Percentiles rank a stretch among this genome's conserved stretches.
phyloP scores from a whole-genome alignment of 2,888 invertebrate genomes.

The Limenitis camilla region DNA sequence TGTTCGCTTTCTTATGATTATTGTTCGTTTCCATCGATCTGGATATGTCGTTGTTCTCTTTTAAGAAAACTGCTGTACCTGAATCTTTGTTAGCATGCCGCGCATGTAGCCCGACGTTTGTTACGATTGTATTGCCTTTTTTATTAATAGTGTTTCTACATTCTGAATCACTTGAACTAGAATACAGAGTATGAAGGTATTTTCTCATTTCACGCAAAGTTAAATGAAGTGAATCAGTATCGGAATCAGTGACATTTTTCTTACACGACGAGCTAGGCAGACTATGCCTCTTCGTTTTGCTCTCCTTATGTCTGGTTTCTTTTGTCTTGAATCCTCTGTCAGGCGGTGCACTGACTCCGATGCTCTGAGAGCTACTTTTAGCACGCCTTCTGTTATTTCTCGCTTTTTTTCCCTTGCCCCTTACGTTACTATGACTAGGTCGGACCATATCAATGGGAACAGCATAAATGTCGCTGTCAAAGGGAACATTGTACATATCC shows the following conservation, averaged over 20 bases:
- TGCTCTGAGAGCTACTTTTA: conserved; percentile 47
- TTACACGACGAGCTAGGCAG: conserved; percentile 79
- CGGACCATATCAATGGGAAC: conserved; percentile 87
- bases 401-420: conserved; percentile 55
- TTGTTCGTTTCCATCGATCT: conserved; percentile 59
- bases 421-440: conserved; percentile 62
- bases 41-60: conserved; percentile 49
- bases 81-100: conserved; percentile 51
- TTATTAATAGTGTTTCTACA: conserved; percentile 63
- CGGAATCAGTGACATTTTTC: conserved; percentile 69
- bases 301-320: conserved; percentile 51
- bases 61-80: conserved; percentile 43
- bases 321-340: conserved; percentile 47
- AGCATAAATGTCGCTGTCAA: conserved; percentile 91
- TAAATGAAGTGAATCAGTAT: conserved; percentile 84
- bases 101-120: conserved; percentile 55
- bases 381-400: conserved; percentile 56
- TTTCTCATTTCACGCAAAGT: conserved; percentile 89
- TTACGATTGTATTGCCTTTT: conserved; percentile 63
- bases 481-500: conserved; percentile 91
- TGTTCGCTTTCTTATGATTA: conserved; percentile 63
- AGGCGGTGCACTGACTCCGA: conserved; percentile 31
- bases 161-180: conserved; percentile 81
- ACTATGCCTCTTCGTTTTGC: conserved; percentile 78
- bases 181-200: conserved; percentile 87